Percentiles rank a stretch among this genome's conserved stretches.
Evolutionary conservation across 1,140 invertebrate species (phyloP).

Genomic region (Capitella teleta): DNA sequence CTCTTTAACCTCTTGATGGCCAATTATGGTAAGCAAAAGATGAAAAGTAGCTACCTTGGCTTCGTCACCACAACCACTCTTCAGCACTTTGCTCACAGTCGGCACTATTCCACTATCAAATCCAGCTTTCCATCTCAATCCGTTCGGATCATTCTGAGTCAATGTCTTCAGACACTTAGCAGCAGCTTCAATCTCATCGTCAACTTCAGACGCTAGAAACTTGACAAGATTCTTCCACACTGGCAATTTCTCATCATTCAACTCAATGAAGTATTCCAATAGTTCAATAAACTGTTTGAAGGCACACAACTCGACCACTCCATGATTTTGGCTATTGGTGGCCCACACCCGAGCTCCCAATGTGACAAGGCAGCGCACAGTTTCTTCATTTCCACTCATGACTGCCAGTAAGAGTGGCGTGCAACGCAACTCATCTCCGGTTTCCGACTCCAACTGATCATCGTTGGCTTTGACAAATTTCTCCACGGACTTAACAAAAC

Average conservation of each 20-base stretch:
- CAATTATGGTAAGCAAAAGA: slow-evolving; percentile 28
- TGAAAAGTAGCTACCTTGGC: slow-evolving; percentile 27
- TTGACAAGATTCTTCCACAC: slow-evolving; percentile 36
- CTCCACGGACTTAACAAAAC: slow-evolving; percentile 33
- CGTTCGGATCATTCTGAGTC: slow-evolving; percentile 16
- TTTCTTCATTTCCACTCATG: slow-evolving; percentile 27
- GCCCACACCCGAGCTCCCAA: slow-evolving; percentile 24
- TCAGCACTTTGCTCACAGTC: not conserved
- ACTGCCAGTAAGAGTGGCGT: slow-evolving; percentile 38
- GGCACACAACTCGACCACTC: slow-evolving; percentile 34
- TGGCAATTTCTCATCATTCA: slow-evolving; percentile 24
- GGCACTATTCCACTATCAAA: slow-evolving; percentile 8
- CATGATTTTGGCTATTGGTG: slow-evolving; percentile 30
- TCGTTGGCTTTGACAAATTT: slow-evolving; percentile 23
- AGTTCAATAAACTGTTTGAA: slow-evolving; percentile 26
- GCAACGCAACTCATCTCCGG: slow-evolving; percentile 26
- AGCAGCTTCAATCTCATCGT: slow-evolving; percentile 30
- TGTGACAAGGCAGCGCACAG: slow-evolving; percentile 24
- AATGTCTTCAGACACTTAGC: slow-evolving; percentile 30
- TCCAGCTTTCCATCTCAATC: slow-evolving; percentile 6
- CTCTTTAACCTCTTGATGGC: slow-evolving; percentile 25
- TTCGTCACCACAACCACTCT: slow-evolving; percentile 5
- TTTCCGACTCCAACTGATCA: slow-evolving; percentile 28
- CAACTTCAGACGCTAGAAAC: slow-evolving; percentile 29
- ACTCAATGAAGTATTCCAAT: slow-evolving; percentile 29